phyloP scores from a whole-genome alignment of 2,888 invertebrate species.

The Lycaena phlaeas region DNA sequence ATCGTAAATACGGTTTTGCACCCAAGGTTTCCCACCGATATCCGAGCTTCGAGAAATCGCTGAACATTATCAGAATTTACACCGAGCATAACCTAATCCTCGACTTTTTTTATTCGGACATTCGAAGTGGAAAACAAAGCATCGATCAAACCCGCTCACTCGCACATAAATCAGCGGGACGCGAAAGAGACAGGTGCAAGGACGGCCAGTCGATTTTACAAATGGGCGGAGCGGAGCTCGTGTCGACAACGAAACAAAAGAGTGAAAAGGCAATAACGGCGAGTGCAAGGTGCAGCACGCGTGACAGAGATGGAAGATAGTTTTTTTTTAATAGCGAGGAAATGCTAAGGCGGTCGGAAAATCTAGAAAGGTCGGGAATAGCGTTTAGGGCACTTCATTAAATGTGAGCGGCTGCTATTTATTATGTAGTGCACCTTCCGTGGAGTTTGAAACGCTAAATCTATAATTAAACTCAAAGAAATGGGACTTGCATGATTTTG shows the following conservation, averaged over 20 bases:
- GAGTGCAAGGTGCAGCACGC: slow-evolving; percentile 58
- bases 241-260: slow-evolving; percentile 65
- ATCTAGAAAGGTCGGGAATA: slow-evolving; percentile 45
- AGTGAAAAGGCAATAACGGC: slow-evolving; percentile 64
- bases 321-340: slow-evolving; percentile 42
- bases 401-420: slow-evolving; percentile 17
- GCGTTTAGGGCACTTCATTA: slow-evolving; percentile 20
- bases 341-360: slow-evolving; percentile 57
- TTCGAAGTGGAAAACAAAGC: slow-evolving; percentile 63
- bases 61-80: slow-evolving; percentile 59
- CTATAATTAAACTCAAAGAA: slow-evolving; percentile 10
- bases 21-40: slow-evolving; percentile 43
- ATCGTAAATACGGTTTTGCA: slow-evolving; percentile 66
- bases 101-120: slow-evolving; percentile 47
- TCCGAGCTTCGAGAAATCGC: slow-evolving; percentile 50
- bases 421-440: slow-evolving; percentile 23
- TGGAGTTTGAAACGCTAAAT: slow-evolving; percentile 7
- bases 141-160: slow-evolving; percentile 70
- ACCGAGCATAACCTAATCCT: slow-evolving; percentile 42
- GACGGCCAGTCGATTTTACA: slow-evolving; percentile 68
- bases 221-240: slow-evolving; percentile 70
- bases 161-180: slow-evolving; percentile 69
- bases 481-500: slow-evolving; percentile 7
- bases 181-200: slow-evolving; percentile 69
- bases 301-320: slow-evolving; percentile 41